Conservation (phyloP, 2,113 vertebrate species). For the Panthera leo region DNA sequence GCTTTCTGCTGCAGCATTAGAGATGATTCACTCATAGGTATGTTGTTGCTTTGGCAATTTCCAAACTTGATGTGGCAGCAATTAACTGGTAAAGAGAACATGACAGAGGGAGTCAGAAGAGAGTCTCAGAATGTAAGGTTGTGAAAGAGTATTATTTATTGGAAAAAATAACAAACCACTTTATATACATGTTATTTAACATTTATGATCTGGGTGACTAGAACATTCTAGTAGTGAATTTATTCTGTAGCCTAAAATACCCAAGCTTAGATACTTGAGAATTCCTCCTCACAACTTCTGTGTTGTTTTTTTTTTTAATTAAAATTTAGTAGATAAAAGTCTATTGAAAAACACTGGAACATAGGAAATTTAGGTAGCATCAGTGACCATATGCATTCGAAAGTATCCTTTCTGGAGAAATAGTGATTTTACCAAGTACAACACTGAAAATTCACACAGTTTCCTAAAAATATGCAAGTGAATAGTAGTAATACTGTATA, state of each 20-base stretch:
- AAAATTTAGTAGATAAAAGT: constrained; percentile 39
- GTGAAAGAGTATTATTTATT: constrained; percentile 79
- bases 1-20: neutral
- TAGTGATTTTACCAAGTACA: neutral
- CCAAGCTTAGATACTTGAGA: constrained; percentile 16
- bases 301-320: neutral
- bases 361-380: constrained; percentile 31
- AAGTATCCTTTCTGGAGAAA: constrained; percentile 15
- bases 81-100: neutral
- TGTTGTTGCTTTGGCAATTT: neutral
- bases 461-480: neutral
- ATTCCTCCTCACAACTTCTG: neutral
- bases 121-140: neutral
- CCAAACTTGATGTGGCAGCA: neutral
- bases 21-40: neutral
- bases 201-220: constrained; percentile 52
- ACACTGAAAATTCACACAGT: neutral
- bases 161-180: constrained; percentile 81
- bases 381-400: neutral
- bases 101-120: neutral
- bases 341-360: constrained; percentile 35
- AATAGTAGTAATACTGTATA: neutral
- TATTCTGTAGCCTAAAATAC: constrained; percentile 39
- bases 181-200: constrained; percentile 50
- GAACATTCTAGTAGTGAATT: neutral